Base-by-base conservation (phyloP, 1,140 invertebrate genomes). In the Elymnias hypermnestra region DNA sequence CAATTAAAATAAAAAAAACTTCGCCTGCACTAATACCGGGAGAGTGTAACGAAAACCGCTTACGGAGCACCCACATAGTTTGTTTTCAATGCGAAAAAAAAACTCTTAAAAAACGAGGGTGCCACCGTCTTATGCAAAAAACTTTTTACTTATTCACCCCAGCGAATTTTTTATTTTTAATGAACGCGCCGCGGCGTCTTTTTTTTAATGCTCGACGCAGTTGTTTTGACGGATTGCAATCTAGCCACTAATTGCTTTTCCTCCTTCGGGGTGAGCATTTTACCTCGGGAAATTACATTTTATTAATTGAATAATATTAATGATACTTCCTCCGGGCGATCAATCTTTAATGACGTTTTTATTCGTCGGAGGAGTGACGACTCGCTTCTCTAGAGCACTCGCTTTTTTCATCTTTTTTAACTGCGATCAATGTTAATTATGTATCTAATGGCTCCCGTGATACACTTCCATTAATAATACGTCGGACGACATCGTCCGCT, bases 231-330 rank as follows among this genome's bases (percentile, higher is more conserved):
- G 82, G 77, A 74, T 76, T 63, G 78, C 82, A 85, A 83, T 85
- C 78, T 82, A 83, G 78, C 78, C 78, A 82, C 82, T 85, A 85
- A 85, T 85, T 85, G 78, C 82, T 83, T 85, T 85, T 83, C 82
- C 76, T 82, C 76, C 64, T n/a, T 72, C 69, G 68, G 78, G 77
- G 78, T 77, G 77, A 72, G 66, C 63, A 63, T 71, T 72, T 72
- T 71, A 72, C 73, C 70, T 72, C 62, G 74, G 71, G 56, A 82
- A 83, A 85, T 85, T 85, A 81, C 78, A 68, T 83, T 85, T 83
- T 82, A 85, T 85, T 83, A 85, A 83, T 85, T 85, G 78, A 85
- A 85, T 83, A 85, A 81, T 81, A 83, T 82, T 85, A 85, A 85
- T 85, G 78, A 85, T 76, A 75, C 78, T 74, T 83, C 64, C 73